phyloP scores from a whole-genome alignment of 1,140 invertebrate genomes.

The Laupala kohalensis region DNA sequence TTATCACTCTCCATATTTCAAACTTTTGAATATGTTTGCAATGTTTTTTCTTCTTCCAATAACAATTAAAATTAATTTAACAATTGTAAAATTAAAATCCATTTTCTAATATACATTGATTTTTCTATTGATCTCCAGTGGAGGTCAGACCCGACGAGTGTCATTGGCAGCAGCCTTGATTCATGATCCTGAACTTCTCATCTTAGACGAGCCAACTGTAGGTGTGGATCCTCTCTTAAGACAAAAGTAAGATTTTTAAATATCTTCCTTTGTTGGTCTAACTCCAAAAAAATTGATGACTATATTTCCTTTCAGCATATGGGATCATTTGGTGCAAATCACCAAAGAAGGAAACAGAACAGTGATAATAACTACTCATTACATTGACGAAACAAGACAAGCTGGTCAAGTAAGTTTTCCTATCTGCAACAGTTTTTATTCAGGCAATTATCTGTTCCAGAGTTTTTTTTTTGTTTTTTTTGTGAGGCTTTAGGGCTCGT shows the following conservation, averaged over 20 bases:
- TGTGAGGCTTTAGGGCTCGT: neutral
- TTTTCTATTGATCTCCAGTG: constrained; percentile 33
- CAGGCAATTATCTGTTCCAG: too few relatives aligned
- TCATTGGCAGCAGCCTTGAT: constrained; percentile 77
- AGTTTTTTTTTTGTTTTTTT: too few relatives aligned
- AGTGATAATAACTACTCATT: constrained; percentile 43
- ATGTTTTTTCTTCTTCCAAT: neutral
- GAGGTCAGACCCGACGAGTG: constrained; percentile 78
- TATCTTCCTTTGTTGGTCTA: neutral
- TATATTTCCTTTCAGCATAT: constrained; percentile 32
- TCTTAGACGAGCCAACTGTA: constrained; percentile 88
- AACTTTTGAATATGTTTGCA: neutral
- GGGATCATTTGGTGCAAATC: constrained; percentile 40
- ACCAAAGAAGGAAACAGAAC: constrained; percentile 28
- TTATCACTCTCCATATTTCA: neutral
- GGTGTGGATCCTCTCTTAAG: constrained; percentile 27
- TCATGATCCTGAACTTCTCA: constrained; percentile 78
- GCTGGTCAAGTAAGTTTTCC: constrained; percentile 30
- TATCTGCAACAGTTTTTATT: too few relatives aligned
- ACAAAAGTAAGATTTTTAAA: constrained; percentile 6
- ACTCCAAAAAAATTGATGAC: neutral
- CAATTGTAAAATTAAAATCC: neutral
- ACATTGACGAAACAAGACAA: constrained; percentile 43
- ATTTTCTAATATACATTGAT: constrained; percentile 11
- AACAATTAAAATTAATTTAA: neutral